phyloP scores from a whole-genome alignment of 2,113 vertebrate genomes.

The Istiophorus platypterus region DNA sequence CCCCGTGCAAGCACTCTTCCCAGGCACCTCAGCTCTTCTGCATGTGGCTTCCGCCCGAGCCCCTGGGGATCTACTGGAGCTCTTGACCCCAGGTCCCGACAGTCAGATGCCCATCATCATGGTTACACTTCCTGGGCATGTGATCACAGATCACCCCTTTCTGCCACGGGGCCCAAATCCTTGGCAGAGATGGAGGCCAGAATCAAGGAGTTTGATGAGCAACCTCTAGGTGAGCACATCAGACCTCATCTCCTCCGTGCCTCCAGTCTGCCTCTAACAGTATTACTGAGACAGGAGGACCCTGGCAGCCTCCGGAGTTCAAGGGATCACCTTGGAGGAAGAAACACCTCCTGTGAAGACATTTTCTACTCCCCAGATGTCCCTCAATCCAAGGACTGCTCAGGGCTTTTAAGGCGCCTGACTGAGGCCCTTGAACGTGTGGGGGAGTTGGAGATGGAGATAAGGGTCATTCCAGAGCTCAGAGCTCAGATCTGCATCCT shows the following conservation, averaged over 20 bases:
- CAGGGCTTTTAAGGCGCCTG: constrained; percentile 74
- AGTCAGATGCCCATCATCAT: constrained; percentile 81
- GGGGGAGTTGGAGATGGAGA: constrained; percentile 79
- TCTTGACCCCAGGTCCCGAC: constrained; percentile 79
- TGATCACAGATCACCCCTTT: constrained; percentile 47
- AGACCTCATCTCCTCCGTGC: constrained; percentile 92
- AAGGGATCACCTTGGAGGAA: constrained; percentile 67
- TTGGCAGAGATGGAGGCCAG: constrained; percentile 79
- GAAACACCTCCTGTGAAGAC: constrained; percentile 66
- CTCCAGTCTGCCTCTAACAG: constrained; percentile 91
- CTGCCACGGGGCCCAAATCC: constrained; percentile 62
- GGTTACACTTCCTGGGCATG: constrained; percentile 48
- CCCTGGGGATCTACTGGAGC: constrained; percentile 86
- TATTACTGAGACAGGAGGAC: constrained; percentile 84
- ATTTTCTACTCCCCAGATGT: constrained; percentile 62
- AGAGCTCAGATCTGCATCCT: constrained; percentile 81
- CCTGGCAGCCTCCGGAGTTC: constrained; percentile 61
- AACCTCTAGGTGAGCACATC: constrained; percentile 78
- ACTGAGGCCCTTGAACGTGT: constrained; percentile 76
- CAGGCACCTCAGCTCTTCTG: constrained; percentile 92
- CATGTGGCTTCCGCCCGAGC: constrained; percentile 77
- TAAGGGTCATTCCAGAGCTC: constrained; percentile 80
- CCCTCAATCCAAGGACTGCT: constrained; percentile 46
- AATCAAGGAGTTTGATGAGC: constrained; percentile 77
- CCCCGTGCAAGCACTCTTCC: constrained; percentile 91